phyloP scores from a whole-genome alignment of 2,888 invertebrate genomes.

The Microctonus hyperodae region DNA sequence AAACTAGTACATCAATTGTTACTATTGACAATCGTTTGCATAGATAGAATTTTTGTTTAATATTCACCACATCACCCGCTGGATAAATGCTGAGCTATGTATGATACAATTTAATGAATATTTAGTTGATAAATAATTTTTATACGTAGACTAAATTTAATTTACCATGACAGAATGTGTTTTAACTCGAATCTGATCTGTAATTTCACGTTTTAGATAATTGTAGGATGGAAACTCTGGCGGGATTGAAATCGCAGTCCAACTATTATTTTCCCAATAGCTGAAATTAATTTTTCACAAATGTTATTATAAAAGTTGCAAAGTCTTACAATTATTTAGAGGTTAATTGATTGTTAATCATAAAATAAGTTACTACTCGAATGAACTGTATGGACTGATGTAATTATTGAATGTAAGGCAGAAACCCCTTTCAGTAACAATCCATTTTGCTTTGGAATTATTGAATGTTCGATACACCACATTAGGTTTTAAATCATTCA shows the following conservation, averaged over 20 bases:
- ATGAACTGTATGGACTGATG: constrained; percentile 36
- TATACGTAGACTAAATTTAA: background rate
- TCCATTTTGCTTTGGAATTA: constrained; percentile 26
- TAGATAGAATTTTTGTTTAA: constrained; percentile 1
- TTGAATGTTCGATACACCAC: constrained; percentile 11
- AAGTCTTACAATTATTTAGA: background rate
- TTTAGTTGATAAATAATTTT: background rate
- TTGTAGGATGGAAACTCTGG: constrained; percentile 5
- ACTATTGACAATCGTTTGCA: background rate
- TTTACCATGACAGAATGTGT: constrained; percentile 3
- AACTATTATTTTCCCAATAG: constrained; percentile 45
- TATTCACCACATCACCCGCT: background rate
- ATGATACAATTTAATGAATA: background rate
- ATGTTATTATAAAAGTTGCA: background rate
- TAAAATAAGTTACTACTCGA: constrained; percentile 39
- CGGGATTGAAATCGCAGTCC: constrained; percentile 37
- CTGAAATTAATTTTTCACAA: constrained; percentile 28
- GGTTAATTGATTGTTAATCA: background rate
- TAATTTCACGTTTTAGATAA: constrained; percentile 9
- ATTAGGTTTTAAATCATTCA: constrained; percentile 43
- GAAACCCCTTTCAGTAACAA: constrained; percentile 47
- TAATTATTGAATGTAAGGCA: constrained; percentile 40
- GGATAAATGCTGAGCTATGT: background rate
- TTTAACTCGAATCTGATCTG: background rate
- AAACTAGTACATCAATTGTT: constrained; percentile 17